Evolutionary conservation across 2,888 invertebrate species (phyloP), one percentile per base, ranked within the genome.

Genomic region (Eledona agricola): DNA sequence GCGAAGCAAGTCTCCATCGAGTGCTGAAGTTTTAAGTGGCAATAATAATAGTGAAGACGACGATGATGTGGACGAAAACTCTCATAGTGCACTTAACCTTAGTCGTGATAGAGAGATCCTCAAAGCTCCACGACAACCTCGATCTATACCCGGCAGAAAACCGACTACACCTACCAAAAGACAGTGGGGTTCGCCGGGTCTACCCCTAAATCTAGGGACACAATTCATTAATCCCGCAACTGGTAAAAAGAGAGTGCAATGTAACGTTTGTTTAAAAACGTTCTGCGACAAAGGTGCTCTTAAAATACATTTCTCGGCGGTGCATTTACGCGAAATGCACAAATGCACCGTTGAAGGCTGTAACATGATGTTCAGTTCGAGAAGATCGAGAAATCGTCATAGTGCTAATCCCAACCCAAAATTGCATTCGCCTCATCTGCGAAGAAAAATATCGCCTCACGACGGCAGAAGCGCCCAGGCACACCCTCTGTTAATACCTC

Each of bases 221-320:
- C 91, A 93, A 64, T 91, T 93, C 60, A 93, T 94, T 16, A 95
- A 94, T 72, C 94, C 94, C 1, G 87, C 92, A 0, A 94, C 94
- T 0, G 94, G 94, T 0, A 98, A 98, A 78, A 96, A 96, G 73
- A 85, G 98, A 59, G 97, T 98, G 1, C 94, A 97, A 74, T 99
- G 99, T 77, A 95, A 96, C 69, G 96, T 96, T 25, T 99, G 99
- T 74, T 80, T 96, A 55, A 99, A 99, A 79, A 98, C 98, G 7
- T 99, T 99, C 79, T 99, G 99, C 82, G 99, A 99, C 81, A 99
- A 99, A 80, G 99, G 98, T 55, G 99, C 99, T 1, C 81, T 99
- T 12, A 99, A 99, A 79, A 99, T 99, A 3, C 99, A 99, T 76
- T 98, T 97, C 73, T 96, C 96, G 37, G 99, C 99, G 0, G 99